These are phyloP conservation scores for Otis tarda DNA, from an alignment of 2,113 vertebrate genomes.

Conservation along the genomic window DNA sequence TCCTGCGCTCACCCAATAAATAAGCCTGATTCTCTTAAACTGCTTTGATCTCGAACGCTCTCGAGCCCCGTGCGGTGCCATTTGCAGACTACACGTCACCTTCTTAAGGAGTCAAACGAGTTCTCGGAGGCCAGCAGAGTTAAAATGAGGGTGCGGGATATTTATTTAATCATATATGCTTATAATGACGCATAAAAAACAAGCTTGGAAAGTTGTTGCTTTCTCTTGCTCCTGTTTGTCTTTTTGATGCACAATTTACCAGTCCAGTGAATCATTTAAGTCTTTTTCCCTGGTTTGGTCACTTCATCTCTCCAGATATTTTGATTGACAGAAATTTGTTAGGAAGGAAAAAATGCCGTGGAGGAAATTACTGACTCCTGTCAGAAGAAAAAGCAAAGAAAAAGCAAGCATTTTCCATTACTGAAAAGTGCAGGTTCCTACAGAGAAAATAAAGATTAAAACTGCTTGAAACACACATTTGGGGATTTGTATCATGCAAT, in stretches of 20 bases:
- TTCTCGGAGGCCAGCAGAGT: background rate
- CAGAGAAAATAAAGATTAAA: background rate
- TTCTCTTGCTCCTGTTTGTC: background rate
- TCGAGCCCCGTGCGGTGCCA: accelerated
- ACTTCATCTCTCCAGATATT: background rate
- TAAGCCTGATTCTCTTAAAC: background rate
- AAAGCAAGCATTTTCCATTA: background rate
- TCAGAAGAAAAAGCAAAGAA: background rate
- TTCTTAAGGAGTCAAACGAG: background rate
- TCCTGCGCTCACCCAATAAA: background rate
- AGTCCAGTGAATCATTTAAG: background rate
- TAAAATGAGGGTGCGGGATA: background rate
- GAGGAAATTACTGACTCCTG: background rate
- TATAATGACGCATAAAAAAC: background rate
- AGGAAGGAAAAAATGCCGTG: background rate
- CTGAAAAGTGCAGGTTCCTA: background rate
- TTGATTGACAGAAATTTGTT: background rate
- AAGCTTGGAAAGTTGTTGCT: background rate
- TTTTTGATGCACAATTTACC: background rate
- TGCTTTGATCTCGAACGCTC: background rate
- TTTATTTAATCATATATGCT: background rate
- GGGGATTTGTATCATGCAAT: background rate
- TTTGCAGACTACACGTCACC: background rate
- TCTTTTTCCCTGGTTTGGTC: background rate
- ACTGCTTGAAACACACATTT: background rate